Evolutionary conservation across 2,797 vertebrate genomes (phyloP), one percentile per base, ranked within the genome.

Genomic region (Crenichthys baileyi): DNA sequence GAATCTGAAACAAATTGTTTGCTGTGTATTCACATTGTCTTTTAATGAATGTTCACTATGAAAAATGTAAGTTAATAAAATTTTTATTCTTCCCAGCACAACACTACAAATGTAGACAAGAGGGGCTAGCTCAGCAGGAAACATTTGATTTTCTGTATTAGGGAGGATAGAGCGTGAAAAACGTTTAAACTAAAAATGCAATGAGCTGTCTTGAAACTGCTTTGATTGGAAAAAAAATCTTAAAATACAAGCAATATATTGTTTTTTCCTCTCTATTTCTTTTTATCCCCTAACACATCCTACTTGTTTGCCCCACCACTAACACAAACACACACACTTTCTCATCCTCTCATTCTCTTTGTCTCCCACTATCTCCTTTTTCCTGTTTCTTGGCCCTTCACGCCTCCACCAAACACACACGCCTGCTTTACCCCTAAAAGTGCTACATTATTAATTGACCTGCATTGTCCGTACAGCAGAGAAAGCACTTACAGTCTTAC

Each of bases 401-500:
- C 18, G 7, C 78, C 72, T 82, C 79, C 78, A 75, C 76, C 78
- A 90, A 84, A 92, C 87, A 88, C 82, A 88, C 82, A 83, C 83
- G 83, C 84, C 84, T 84, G 76, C 89, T 90, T 92, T 91, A 92
- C 92, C 92, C 90, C 90, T 89, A 88, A 90, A 93, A 92, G 85
- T 91, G 81, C 75, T 93, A 91, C 92, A 94, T 94, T 94, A 94
- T 93, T 94, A 92, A 94, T 92, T 88, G 87, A 87, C 83, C 91
- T 87, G 93, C 92, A 93, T 83, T 77, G 89, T 81, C 83, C 85
- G 79, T 88, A 91, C 83, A 88, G 80, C 67, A 61, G 76, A 78
- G 74, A 84, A 90, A 88, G 88, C 81, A 82, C 81, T 80, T 79
- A 56, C 63, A 73, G 50, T 74, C 77, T 31, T 72, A 88, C 60